These are phyloP conservation scores for Thalassophryne amazonica DNA, from an alignment of 2,797 vertebrate species.

Conservation along the genomic window DNA sequence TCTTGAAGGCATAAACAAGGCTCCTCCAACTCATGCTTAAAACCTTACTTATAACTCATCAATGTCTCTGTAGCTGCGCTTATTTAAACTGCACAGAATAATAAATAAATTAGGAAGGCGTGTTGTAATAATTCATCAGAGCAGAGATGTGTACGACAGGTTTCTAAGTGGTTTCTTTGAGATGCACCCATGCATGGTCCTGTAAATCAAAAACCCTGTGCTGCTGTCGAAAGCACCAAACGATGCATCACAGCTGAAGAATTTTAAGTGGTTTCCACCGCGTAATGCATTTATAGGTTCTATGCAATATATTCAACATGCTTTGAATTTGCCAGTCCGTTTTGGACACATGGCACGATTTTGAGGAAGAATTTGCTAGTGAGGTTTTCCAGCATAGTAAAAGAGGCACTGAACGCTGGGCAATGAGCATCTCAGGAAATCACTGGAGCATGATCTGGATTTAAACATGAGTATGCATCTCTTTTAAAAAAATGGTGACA, in stretches of 20 bases:
- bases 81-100: constrained; percentile 27
- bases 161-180: constrained; percentile 17
- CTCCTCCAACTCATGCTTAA: constrained; percentile 19
- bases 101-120: constrained; percentile 14
- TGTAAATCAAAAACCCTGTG: constrained; percentile 33
- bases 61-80: constrained; percentile 25
- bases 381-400: constrained; percentile 42
- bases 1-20: neutral
- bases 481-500: constrained; percentile 47
- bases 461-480: constrained; percentile 34
- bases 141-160: neutral
- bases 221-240: constrained; percentile 13
- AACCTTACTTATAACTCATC: constrained; percentile 27
- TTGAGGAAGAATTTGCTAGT: constrained; percentile 31
- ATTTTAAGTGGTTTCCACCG: constrained; percentile 23
- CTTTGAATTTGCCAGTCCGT: neutral
- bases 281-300: constrained; percentile 25
- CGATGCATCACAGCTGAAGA: constrained; percentile 22
- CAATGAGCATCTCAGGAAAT: constrained; percentile 46
- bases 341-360: constrained; percentile 21
- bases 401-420: constrained; percentile 32
- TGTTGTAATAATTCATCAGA: constrained; percentile 17
- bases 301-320: constrained; percentile 17
- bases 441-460: constrained; percentile 52
- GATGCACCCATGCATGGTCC: constrained; percentile 20